Percentiles rank a stretch among this genome's conserved stretches.
phyloP scores from a whole-genome alignment of 2,113 vertebrate genomes.

The Phylloscopus whistleri region DNA sequence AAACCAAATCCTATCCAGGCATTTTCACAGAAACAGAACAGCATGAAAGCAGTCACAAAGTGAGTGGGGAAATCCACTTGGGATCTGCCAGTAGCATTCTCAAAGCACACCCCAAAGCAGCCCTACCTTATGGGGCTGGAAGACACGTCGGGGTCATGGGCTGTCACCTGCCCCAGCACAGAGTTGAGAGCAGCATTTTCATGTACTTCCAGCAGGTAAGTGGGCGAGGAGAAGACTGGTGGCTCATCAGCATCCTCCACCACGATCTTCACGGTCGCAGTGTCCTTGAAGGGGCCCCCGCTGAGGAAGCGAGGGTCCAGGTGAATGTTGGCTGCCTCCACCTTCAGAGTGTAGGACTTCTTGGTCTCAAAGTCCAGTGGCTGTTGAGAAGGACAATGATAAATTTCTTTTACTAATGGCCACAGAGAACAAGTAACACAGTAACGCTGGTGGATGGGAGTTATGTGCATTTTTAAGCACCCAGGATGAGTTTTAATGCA shows the following conservation, averaged over 20 bases:
- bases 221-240: constrained; percentile 86
- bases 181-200: constrained; percentile 91
- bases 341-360: constrained; percentile 89
- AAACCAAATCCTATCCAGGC: not conserved
- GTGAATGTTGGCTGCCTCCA: constrained; percentile 90
- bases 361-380: constrained; percentile 93
- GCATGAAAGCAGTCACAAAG: not conserved
- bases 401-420: constrained; percentile 72
- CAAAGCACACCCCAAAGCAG: not conserved
- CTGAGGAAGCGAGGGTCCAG: constrained; percentile 82
- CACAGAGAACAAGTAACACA: constrained; percentile 54
- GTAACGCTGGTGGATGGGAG: constrained; percentile 69
- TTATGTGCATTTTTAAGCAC: constrained; percentile 44
- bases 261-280: constrained; percentile 87
- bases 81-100: not conserved
- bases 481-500: constrained; percentile 56
- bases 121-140: constrained; percentile 89
- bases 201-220: constrained; percentile 89
- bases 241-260: constrained; percentile 94
- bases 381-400: constrained; percentile 80
- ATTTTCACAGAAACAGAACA: not conserved
- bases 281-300: constrained; percentile 91
- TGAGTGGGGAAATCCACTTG: not conserved
- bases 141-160: constrained; percentile 85
- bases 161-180: constrained; percentile 87